phyloP scores from a whole-genome alignment of 2,888 invertebrate species.

The Silvanus unidentatus region DNA sequence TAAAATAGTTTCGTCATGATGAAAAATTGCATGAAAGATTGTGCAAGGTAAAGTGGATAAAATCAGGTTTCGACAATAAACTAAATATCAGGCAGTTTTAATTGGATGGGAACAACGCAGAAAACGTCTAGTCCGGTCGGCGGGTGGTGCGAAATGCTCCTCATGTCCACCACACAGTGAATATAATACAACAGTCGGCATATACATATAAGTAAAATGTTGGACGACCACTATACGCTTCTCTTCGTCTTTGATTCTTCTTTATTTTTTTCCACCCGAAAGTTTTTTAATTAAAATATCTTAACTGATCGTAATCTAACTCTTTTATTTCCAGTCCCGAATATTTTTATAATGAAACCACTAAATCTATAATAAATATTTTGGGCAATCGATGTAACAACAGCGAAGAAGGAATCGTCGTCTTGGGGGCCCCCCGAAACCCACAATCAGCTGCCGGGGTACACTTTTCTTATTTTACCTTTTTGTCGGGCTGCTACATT shows the following conservation, averaged over 20 bases:
- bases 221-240: too few species aligned
- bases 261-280: conserved; percentile 32
- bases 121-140: conserved; percentile 35
- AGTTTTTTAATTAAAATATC: conserved; percentile 46
- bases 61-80: conserved; percentile 44
- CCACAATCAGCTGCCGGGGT: too few species aligned
- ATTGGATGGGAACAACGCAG: conserved; percentile 43
- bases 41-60: conserved; percentile 32
- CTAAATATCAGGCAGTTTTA: conserved; percentile 42
- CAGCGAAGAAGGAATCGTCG: too few species aligned
- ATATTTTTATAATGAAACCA: conserved; percentile 35
- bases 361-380: conserved; percentile 27
- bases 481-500: too few species aligned
- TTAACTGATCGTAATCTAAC: conserved; percentile 39
- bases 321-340: conserved; percentile 29
- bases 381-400: conserved; percentile 17
- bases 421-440: too few species aligned
- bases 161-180: conserved; percentile 11
- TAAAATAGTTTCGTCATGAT: conserved; percentile 5
- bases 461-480: too few species aligned
- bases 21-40: conserved; percentile 16
- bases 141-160: conserved; percentile 44
- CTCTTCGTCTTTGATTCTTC: too few species aligned
- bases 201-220: neutral
- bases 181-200: neutral